Conservation (phyloP, 1,140 invertebrate genomes). For the Delia radicum region DNA sequence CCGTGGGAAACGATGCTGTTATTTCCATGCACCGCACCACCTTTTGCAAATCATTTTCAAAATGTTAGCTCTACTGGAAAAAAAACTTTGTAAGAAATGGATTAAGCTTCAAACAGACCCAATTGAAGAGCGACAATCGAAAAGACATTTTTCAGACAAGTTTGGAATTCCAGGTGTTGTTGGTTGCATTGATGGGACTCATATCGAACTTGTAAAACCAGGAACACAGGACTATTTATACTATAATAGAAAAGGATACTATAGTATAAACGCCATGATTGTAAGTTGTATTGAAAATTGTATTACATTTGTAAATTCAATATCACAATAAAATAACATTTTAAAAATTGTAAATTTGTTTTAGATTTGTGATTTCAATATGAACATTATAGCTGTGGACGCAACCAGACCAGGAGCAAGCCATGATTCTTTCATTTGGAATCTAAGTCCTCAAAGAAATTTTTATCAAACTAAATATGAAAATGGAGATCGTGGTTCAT, state of each 20-base stretch:
- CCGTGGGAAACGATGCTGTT: background rate
- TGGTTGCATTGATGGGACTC: slow-evolving; percentile 5
- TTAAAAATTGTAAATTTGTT: background rate
- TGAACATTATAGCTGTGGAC: slow-evolving; percentile 11
- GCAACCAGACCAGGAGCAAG: background rate
- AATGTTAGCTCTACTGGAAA: slow-evolving; percentile 6
- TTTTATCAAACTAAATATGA: background rate
- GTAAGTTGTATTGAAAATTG: slow-evolving; percentile 1
- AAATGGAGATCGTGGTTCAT: background rate
- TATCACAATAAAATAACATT: background rate
- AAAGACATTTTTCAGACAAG: slow-evolving; percentile 4
- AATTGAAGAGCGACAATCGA: background rate
- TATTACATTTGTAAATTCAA: too few relatives aligned
- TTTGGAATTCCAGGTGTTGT: background rate
- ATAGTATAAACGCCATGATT: slow-evolving; percentile 24
- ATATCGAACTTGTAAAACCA: background rate
- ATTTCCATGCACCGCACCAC: background rate
- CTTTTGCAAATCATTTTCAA: background rate
- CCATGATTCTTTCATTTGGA: slow-evolving; percentile 24
- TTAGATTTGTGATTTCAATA: slow-evolving; percentile 13
- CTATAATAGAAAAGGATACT: slow-evolving; percentile 24
- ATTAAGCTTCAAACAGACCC: background rate
- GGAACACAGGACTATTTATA: background rate
- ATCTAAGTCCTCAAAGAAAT: background rate
- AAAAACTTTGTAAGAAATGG: background rate